A percentile compares a stretch with the other conserved stretches of the same genome.
phyloP scores from a whole-genome alignment of 2,888 invertebrate species.

The Portevinia maculata region DNA sequence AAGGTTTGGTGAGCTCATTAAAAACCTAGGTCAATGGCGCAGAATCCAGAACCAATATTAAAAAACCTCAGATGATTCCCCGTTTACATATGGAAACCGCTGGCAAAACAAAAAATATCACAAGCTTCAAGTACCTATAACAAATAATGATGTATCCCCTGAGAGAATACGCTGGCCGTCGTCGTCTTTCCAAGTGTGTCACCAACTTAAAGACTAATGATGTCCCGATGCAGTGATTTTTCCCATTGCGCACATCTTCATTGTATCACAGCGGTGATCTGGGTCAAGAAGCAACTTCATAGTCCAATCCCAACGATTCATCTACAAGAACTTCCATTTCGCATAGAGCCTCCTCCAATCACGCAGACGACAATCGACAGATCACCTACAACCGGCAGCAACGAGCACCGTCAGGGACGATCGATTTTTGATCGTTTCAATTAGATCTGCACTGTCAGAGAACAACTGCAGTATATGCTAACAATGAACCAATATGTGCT shows the following conservation, averaged over 20 bases:
- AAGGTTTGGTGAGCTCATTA: too few species aligned
- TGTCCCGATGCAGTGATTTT: slow-evolving; percentile 28
- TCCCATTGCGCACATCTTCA: slow-evolving; percentile 23
- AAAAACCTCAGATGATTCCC: too few species aligned
- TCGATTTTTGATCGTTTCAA: slow-evolving; percentile 48
- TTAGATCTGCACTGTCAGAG: slow-evolving; percentile 11
- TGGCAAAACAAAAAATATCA: background rate
- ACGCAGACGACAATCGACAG: background rate
- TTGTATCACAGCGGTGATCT: slow-evolving; percentile 9
- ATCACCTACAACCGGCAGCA: slow-evolving; percentile 21
- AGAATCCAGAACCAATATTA: too few species aligned
- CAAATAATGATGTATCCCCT: slow-evolving; percentile 14
- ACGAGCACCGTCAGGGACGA: slow-evolving; percentile 19
- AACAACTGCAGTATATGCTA: background rate
- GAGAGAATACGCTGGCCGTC: slow-evolving; percentile 4
- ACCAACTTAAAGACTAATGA: slow-evolving; percentile 29
- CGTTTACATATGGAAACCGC: too few species aligned
- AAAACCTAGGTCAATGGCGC: too few species aligned
- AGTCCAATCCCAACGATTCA: background rate
- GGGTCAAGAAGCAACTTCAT: slow-evolving; percentile 23
- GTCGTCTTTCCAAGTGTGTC: slow-evolving; percentile 13
- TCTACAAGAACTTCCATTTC: slow-evolving; percentile 17
- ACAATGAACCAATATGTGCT: slow-evolving; percentile 28
- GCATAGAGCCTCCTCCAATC: slow-evolving; percentile 21
- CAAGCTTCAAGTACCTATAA: background rate